Evolutionary conservation across 2,797 vertebrate genomes (phyloP).

Genomic region (Mareca strepera): DNA sequence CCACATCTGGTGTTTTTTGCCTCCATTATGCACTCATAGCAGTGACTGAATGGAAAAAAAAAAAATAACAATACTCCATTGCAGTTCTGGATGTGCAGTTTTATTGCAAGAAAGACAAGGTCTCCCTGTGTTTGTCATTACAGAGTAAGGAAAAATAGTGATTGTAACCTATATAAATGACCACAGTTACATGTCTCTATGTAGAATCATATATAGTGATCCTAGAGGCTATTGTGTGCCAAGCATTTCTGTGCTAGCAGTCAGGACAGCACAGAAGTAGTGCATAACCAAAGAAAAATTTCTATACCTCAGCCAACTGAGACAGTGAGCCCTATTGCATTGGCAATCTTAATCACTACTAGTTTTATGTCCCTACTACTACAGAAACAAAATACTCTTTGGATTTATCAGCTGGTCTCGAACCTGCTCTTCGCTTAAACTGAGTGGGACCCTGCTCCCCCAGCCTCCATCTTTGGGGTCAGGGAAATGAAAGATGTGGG

Average conservation of each 20-base stretch:
- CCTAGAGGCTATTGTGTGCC: background rate
- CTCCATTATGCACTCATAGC: background rate
- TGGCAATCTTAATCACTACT: background rate
- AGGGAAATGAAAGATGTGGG: too few species aligned
- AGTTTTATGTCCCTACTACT: background rate
- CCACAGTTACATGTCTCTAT: background rate
- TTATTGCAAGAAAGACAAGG: background rate
- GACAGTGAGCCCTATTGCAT: background rate
- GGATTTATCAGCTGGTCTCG: too few species aligned
- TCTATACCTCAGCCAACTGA: background rate
- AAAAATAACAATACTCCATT: too few species aligned
- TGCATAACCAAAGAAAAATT: background rate
- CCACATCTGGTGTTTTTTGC: background rate
- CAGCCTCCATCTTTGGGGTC: too few species aligned
- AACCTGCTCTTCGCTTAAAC: too few species aligned
- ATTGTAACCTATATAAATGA: background rate
- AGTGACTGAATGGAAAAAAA: background rate
- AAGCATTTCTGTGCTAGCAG: background rate
- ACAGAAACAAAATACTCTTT: background rate
- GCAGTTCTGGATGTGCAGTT: background rate
- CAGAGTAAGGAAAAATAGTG: background rate
- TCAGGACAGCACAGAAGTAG: background rate
- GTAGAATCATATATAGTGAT: background rate
- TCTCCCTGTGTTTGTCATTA: background rate
- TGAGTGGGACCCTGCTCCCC: too few species aligned